Evolutionary conservation across 2,888 invertebrate species (phyloP).

Genomic region (Allolobophora icterica): DNA sequence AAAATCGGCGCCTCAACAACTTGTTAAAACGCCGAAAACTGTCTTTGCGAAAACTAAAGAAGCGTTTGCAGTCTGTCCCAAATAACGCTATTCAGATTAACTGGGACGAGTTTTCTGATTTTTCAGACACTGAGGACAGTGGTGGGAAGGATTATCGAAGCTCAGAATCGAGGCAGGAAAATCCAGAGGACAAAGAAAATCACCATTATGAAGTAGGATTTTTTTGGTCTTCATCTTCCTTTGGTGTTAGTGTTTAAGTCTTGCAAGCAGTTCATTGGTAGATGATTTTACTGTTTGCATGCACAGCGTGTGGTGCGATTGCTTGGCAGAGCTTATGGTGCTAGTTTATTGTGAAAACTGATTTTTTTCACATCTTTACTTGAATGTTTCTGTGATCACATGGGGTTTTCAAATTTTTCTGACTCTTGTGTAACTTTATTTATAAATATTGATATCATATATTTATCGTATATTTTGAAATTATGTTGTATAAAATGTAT

Average conservation of each 20-base stretch:
- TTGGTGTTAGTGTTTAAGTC: neutral
- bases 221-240: neutral
- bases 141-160: neutral
- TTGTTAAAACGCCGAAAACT: neutral
- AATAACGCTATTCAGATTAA: neutral
- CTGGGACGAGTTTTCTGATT: conserved; percentile 23
- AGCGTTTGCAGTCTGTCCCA: neutral
- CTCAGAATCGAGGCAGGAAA: neutral
- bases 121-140: neutral
- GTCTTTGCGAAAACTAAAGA: neutral
- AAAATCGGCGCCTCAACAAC: conserved; percentile 19
- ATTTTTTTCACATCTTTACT: too few species aligned
- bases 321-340: too few species aligned
- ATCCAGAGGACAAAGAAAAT: neutral
- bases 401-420: too few species aligned
- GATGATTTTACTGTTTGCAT: neutral
- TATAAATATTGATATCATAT: too few species aligned
- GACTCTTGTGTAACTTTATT: too few species aligned
- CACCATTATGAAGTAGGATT: neutral
- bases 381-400: too few species aligned
- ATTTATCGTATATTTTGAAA: too few species aligned
- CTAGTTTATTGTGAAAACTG: too few species aligned
- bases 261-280: neutral
- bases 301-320: neutral
- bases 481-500: too few species aligned